Evolutionary conservation across 2,888 invertebrate genomes (phyloP).

Genomic region (Papilio demoleus): DNA sequence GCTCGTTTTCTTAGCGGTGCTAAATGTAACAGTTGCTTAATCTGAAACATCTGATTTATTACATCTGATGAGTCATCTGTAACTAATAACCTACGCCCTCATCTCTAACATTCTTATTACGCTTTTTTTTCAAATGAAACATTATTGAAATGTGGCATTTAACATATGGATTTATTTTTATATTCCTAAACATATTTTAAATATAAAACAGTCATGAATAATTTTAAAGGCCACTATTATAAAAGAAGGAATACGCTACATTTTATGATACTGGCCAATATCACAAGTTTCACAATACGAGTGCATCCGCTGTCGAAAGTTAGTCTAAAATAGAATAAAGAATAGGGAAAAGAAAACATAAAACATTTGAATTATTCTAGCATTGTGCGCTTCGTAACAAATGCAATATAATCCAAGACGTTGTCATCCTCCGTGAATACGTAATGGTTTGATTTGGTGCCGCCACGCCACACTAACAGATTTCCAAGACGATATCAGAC

Average conservation of each 20-base stretch:
- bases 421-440: conserved; percentile 58
- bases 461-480: conserved; percentile 53
- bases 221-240: neutral
- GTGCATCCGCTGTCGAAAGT: neutral
- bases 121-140: neutral
- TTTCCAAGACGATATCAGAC: conserved; percentile 58
- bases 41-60: conserved; percentile 44
- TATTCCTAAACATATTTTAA: no score
- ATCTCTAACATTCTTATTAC: conserved; percentile 9
- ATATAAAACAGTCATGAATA: no score
- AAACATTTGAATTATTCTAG: conserved; percentile 35
- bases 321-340: conserved; percentile 16
- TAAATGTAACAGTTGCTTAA: conserved; percentile 45
- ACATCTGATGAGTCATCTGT: conserved; percentile 39
- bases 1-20: conserved; percentile 52
- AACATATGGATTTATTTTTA: no score
- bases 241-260: neutral
- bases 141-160: no score
- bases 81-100: conserved; percentile 41
- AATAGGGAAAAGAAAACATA: conserved; percentile 18
- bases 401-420: conserved; percentile 50
- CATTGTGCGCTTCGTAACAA: conserved; percentile 42
- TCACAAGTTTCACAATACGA: neutral
- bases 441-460: conserved; percentile 59
- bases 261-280: neutral